These are phyloP conservation scores for Eupithecia dodoneata DNA, from an alignment of 2,888 invertebrate genomes.

Conservation along the genomic window DNA sequence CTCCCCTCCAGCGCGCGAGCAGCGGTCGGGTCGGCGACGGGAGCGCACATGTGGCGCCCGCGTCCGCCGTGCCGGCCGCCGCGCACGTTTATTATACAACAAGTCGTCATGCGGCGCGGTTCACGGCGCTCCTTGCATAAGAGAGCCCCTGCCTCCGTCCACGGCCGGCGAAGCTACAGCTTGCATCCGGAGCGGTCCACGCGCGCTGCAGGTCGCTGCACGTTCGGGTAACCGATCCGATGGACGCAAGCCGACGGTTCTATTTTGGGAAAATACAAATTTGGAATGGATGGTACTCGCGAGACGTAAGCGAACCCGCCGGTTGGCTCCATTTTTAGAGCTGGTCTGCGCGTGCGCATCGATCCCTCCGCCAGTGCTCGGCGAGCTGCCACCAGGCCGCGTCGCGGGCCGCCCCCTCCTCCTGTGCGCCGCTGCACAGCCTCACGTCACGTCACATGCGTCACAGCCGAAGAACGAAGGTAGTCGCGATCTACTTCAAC, in stretches of 20 bases:
- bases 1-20: conserved; percentile 81
- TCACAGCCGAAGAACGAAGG: conserved; percentile 51
- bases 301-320: conserved; percentile 81
- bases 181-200: conserved; percentile 64
- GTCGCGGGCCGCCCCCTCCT: conserved; percentile 74
- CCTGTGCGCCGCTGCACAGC: conserved; percentile 46
- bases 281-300: conserved; percentile 87
- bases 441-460: conserved; percentile 43
- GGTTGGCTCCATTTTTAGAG: conserved; percentile 84
- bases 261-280: conserved; percentile 94
- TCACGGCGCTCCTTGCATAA: conserved; percentile 76
- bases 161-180: conserved; percentile 54
- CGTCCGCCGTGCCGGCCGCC: conserved; percentile 68
- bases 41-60: conserved; percentile 55
- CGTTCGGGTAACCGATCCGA: conserved; percentile 82
- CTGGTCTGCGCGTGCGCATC: conserved; percentile 82
- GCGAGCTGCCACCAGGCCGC: conserved; percentile 78
- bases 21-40: conserved; percentile 64
- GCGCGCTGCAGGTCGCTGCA: conserved; percentile 79
- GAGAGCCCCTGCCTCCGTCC: conserved; percentile 56
- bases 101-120: conserved; percentile 82
- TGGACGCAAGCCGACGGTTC: conserved; percentile 81
- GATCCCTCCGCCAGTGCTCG: conserved; percentile 77
- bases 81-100: conserved; percentile 80
- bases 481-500: conserved; percentile 40